Conservation (phyloP, 2,797 vertebrate species). For the Scleropages formosus region DNA sequence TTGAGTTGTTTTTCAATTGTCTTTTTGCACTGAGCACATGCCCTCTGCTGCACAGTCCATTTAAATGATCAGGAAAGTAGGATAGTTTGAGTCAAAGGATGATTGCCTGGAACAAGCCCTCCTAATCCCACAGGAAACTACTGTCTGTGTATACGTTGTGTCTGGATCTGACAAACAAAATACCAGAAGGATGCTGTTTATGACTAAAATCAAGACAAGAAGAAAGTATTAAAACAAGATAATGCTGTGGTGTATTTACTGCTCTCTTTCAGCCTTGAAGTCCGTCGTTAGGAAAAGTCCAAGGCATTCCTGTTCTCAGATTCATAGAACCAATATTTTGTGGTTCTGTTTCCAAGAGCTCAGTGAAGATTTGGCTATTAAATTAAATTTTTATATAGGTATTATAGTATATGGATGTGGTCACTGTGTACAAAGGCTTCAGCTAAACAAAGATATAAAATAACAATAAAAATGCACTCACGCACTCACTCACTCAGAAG, state of each 20-base stretch:
- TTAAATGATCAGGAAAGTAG: not conserved
- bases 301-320: too few species aligned
- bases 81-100: constrained; percentile 9
- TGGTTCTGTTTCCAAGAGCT: too few species aligned
- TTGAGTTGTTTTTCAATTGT: not conserved
- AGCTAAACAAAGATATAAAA: too few species aligned
- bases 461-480: too few species aligned
- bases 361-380: too few species aligned
- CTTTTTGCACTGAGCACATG: not conserved
- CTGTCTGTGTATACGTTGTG: constrained; percentile 42
- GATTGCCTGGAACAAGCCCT: constrained; percentile 25
- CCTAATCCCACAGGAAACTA: constrained; percentile 44
- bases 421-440: too few species aligned
- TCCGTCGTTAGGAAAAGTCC: not conserved
- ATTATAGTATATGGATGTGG: too few species aligned
- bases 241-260: constrained; percentile 24
- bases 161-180: constrained; percentile 45
- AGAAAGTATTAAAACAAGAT: constrained; percentile 30
- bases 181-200: constrained; percentile 41
- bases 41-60: not conserved
- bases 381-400: too few species aligned
- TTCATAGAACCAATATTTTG: too few species aligned
- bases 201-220: constrained; percentile 41
- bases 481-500: too few species aligned
- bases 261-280: constrained; percentile 14